Conservation (phyloP, 1,140 invertebrate genomes). For the Paracyclopina nana region DNA sequence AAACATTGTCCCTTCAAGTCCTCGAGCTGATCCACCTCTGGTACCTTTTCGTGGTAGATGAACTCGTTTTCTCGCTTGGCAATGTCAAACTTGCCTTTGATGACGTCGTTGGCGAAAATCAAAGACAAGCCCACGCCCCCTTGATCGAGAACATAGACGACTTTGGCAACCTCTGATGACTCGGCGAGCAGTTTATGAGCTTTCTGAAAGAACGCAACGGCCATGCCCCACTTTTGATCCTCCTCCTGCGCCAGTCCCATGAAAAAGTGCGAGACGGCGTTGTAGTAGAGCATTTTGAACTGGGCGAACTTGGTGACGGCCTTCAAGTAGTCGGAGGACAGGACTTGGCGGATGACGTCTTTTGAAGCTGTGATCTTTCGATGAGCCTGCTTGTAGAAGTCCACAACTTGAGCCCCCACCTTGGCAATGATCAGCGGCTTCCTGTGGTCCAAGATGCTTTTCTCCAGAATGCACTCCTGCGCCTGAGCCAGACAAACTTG, state of each 20-base stretch:
- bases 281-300: conserved; percentile 45
- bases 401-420: conserved; percentile 60
- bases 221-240: conserved; percentile 78
- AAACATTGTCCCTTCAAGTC: conserved; percentile 56
- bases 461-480: conserved; percentile 93
- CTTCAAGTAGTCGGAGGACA: no score
- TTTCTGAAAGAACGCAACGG: conserved; percentile 64
- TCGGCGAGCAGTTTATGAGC: conserved; percentile 58
- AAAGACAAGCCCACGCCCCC: conserved; percentile 42
- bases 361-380: conserved; percentile 41
- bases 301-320: no score
- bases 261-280: conserved; percentile 49
- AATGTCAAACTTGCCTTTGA: conserved; percentile 67
- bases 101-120: conserved; percentile 64
- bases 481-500: conserved; percentile 72
- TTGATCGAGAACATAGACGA: conserved; percentile 26
- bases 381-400: conserved; percentile 62
- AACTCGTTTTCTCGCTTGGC: conserved; percentile 97
- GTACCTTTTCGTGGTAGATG: conserved; percentile 91
- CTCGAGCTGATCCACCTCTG: conserved; percentile 51
- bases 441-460: conserved; percentile 84
- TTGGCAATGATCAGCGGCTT: conserved; percentile 78
- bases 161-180: conserved; percentile 51
- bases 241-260: conserved; percentile 78
- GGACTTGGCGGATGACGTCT: no score